phyloP scores from a whole-genome alignment of 2,797 vertebrate genomes.

The Sebastes minor region DNA sequence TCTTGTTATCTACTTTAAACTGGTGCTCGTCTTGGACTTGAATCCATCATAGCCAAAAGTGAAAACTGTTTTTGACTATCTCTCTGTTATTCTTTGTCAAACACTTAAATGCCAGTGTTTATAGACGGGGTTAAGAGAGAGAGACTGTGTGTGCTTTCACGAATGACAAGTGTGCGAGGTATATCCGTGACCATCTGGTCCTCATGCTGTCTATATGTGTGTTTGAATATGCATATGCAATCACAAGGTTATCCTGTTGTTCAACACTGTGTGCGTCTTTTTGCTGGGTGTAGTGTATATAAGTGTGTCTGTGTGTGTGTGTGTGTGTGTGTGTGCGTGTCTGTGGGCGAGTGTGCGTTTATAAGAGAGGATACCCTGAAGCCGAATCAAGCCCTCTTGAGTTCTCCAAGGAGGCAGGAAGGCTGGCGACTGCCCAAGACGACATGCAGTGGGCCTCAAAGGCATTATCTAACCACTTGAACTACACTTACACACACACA shows the following conservation, averaged over 20 bases:
- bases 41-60: conserved; percentile 3
- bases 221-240: conserved; percentile 36
- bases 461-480: conserved; percentile 63
- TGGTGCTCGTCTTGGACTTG: not conserved
- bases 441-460: conserved; percentile 49
- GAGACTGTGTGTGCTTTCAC: not conserved
- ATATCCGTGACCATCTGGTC: conserved; percentile 36
- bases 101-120: conserved; percentile 8
- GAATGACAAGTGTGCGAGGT: not conserved
- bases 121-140: not conserved
- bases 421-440: conserved; percentile 55
- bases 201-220: not conserved
- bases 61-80: not conserved
- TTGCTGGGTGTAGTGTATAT: not conserved
- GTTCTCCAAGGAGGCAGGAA: conserved; percentile 54
- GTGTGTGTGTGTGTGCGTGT: not conserved
- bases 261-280: not conserved
- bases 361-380: conserved; percentile 46
- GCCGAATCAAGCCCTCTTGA: conserved; percentile 60
- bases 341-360: not conserved
- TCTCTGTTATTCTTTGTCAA: conserved; percentile 22
- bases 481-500: conserved; percentile 29
- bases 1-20: conserved; percentile 33
- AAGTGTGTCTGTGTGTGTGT: not conserved
- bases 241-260: conserved; percentile 41